Conservation (phyloP, 37 sponge, comb jelly and placozoan genomes). For the Axinella damicornis region DNA sequence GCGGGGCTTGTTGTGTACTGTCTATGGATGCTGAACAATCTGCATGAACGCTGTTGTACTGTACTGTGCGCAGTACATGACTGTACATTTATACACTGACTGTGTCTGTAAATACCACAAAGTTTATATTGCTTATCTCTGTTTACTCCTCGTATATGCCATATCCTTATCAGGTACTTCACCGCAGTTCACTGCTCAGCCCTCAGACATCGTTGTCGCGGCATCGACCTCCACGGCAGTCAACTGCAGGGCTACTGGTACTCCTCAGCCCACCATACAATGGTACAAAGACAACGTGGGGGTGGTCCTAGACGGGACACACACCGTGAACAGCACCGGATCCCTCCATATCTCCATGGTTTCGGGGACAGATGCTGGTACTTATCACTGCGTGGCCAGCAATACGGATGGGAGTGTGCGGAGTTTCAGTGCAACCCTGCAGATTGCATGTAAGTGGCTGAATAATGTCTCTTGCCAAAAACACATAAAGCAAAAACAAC, state of each 20-base stretch:
- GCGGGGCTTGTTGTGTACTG: not conserved
- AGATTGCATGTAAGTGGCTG: constrained; percentile 30
- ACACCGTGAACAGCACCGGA: not conserved
- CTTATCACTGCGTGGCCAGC: constrained; percentile 51
- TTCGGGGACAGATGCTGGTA: no score
- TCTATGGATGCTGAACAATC: no score
- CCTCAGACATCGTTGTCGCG: not conserved
- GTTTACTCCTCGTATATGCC: not conserved
- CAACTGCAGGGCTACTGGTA: constrained; percentile 23
- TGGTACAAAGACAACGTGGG: constrained; percentile 39
- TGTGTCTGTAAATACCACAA: no score
- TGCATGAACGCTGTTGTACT: no score
- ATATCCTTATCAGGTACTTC: not conserved
- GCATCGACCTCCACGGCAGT: not conserved
- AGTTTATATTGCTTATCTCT: no score
- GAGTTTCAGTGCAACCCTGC: constrained; percentile 13
- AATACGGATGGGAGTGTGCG: constrained; percentile 25
- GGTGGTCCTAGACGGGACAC: not conserved
- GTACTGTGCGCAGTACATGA: no score
- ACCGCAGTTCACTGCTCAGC: constrained; percentile 25
- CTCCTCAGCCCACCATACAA: constrained; percentile 12
- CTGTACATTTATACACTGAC: no score
- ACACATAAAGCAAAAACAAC: no score
- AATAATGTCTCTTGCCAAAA: no score
- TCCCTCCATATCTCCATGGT: not conserved